Base-by-base conservation (phyloP, 2,113 vertebrate species). In the Pedetes capensis region DNA sequence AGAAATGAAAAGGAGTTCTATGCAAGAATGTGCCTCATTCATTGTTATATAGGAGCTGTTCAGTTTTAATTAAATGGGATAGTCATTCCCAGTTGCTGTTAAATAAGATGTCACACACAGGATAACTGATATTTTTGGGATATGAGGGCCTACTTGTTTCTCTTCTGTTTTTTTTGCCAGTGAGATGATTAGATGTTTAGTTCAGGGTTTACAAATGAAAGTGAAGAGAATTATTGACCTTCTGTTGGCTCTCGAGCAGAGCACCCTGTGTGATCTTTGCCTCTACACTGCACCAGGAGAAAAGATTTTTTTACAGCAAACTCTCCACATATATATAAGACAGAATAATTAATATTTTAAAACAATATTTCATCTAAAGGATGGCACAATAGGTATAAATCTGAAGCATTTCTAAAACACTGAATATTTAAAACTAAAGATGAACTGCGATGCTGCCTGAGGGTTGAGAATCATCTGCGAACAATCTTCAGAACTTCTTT, bases 51-150 rank as follows among this genome's bases (percentile, higher is more conserved):
- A n/a, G 81, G 72, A 79, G 49, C 84, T 94, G 80, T 76, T 93
- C 74, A 64, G 80, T 95, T 95, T 95, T 97, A 95, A 95, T 95
- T 95, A 95, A 89, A 64, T 42, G 57, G 93, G 49, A 49, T 91
- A 34, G 34, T 83, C 68, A 49, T 83, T 94, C 59, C 86, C 72
- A 22, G 44, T 66, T 89, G n/a, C 87, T 74, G 1, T 85, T 87
- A 85, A 92, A 63, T 71, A 63, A 93, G 87, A 85, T 13, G 61
- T 93, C 29, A 23, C 87, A 88, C n/a, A 57, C 22, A 92, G 66
- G 51, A 55, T 55, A 76, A 81, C 88, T 93, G 69, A 75, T 69
- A 23, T n/a, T 61, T 93, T 96, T 81, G 34, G 51, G 9, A 57
- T 76, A 34, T 4, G 22, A 91, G 64, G 74, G 32, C 55, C 55